Conservation (phyloP, 2,113 vertebrate genomes). For the Misgurnus anguillicaudatus region DNA sequence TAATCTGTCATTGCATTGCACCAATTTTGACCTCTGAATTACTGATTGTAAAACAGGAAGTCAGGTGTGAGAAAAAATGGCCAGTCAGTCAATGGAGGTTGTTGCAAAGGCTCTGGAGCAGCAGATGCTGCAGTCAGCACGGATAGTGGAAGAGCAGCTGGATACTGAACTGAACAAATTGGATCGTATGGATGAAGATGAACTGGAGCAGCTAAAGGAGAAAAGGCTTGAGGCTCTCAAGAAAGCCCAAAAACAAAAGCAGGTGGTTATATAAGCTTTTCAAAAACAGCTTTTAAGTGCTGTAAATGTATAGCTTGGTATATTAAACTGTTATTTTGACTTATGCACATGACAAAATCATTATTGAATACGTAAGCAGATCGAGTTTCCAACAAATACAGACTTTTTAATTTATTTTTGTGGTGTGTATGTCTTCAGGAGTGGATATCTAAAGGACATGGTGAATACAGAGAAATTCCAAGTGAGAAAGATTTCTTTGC, state of each 20-base stretch:
- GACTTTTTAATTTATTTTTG: not conserved
- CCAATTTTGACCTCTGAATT: not conserved
- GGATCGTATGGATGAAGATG: constrained; percentile 90
- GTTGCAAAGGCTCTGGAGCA: constrained; percentile 86
- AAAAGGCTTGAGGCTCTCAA: constrained; percentile 88
- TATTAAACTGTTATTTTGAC: not conserved
- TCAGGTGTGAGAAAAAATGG: constrained; percentile 70
- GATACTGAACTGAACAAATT: constrained; percentile 88
- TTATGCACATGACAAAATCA: not conserved
- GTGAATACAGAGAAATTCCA: constrained; percentile 90
- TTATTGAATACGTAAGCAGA: not conserved
- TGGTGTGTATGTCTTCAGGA: constrained; percentile 75
- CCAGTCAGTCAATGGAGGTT: constrained; percentile 80
- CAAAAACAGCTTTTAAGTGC: not conserved
- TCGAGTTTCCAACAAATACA: not conserved
- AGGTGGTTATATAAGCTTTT: constrained; percentile 72
- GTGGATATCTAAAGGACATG: constrained; percentile 95
- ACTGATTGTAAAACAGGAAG: not conserved
- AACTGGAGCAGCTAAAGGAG: constrained; percentile 88
- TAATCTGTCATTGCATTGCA: not conserved
- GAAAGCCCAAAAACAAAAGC: constrained; percentile 95
- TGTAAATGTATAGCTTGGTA: not conserved
- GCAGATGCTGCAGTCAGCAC: constrained; percentile 84
- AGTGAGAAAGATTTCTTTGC: constrained; percentile 96
- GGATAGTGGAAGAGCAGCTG: constrained; percentile 86